Evolutionary conservation across 2,113 vertebrate species (phyloP).

Genomic region (Microcebus griseorufus): DNA sequence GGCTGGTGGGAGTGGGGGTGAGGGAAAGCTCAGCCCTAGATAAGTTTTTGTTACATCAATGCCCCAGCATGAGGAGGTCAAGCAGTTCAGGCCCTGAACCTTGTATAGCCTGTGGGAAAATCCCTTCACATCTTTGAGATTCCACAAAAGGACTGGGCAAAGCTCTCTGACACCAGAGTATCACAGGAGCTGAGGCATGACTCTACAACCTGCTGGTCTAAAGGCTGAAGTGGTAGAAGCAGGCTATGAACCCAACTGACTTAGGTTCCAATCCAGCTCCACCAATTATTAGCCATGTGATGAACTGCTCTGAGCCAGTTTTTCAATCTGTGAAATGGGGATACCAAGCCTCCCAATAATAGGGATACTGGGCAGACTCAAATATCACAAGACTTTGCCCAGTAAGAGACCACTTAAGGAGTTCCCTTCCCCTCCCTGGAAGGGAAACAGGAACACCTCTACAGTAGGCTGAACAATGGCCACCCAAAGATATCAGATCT

Average conservation of each 20-base stretch:
- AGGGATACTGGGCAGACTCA: background rate
- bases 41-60: conserved; percentile 6
- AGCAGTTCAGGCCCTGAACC: background rate
- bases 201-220: background rate
- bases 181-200: background rate
- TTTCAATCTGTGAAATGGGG: conserved; percentile 17
- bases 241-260: background rate
- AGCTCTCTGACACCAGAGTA: background rate
- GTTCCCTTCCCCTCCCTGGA: background rate
- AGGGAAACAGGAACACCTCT: background rate
- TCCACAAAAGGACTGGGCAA: conserved; percentile 11
- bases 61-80: background rate
- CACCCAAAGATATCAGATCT: background rate
- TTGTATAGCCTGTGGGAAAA: background rate
- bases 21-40: background rate
- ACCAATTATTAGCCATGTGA: background rate
- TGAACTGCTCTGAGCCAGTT: conserved; percentile 36
- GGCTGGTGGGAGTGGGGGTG: background rate
- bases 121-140: background rate
- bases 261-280: background rate
- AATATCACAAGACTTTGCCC: background rate
- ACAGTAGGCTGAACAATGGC: conserved; percentile 3
- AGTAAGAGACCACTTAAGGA: background rate
- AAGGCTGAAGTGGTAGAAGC: background rate
- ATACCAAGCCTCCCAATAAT: conserved; percentile 28